These are phyloP conservation scores for Heterodera schachtii DNA, from an alignment of 1,140 invertebrate genomes.

Conservation along the genomic window DNA sequence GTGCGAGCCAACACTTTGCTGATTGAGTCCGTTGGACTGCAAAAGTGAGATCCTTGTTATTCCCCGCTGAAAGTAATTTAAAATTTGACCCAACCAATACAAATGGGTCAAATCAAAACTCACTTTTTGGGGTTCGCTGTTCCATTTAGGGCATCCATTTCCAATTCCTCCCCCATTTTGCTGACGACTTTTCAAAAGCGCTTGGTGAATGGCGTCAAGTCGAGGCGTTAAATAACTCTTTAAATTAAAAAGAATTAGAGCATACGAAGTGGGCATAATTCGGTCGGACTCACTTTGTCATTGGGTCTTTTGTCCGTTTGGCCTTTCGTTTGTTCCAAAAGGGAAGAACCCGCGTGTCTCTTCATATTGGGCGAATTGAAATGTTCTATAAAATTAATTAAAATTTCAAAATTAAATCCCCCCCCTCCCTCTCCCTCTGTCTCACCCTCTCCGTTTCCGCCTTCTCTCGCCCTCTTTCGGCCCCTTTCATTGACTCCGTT, in stretches of 20 bases:
- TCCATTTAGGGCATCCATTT: not conserved
- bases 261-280: not conserved
- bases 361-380: not conserved
- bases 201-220: conserved; percentile 7
- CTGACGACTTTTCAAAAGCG: not conserved
- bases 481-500: not conserved
- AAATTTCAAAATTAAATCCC: not conserved
- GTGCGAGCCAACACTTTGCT: not conserved
- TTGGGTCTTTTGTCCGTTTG: not conserved
- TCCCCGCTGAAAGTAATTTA: no score
- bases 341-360: not conserved
- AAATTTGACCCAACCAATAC: no score
- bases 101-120: not conserved
- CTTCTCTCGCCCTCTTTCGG: not conserved
- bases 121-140: not conserved
- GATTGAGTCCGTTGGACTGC: not conserved
- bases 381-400: not conserved
- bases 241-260: not conserved
- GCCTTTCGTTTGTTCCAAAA: not conserved
- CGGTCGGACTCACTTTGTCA: not conserved
- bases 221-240: not conserved
- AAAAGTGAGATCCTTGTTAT: not conserved
- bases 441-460: not conserved
- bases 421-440: no score
- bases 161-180: not conserved